A percentile compares a stretch with the other conserved stretches of the same genome.
Evolutionary conservation across 2,113 vertebrate genomes (phyloP).

Genomic region (Rissa tridactyla): DNA sequence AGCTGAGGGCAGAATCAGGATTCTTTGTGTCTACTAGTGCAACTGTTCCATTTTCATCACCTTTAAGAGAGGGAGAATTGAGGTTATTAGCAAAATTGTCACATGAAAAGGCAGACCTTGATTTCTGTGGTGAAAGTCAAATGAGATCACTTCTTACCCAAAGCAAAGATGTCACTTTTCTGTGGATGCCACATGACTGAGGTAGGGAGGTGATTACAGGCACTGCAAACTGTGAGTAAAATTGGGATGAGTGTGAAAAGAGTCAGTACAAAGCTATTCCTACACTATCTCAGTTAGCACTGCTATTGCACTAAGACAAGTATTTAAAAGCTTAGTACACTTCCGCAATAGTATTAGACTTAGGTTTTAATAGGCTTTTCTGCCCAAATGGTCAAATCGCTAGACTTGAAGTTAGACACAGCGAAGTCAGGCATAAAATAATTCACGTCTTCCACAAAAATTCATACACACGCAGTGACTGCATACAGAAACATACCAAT

Average conservation of each 20-base stretch:
- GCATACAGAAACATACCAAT: constrained; percentile 77
- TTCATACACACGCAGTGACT: not conserved
- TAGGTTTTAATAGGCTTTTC: not conserved
- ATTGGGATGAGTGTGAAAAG: not conserved
- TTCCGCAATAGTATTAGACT: not conserved
- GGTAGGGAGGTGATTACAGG: constrained; percentile 81
- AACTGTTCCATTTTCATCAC: constrained; percentile 88
- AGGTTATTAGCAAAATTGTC: not conserved
- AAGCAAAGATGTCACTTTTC: constrained; percentile 83
- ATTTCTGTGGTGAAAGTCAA: not conserved
- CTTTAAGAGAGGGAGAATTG: constrained; percentile 53
- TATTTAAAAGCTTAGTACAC: not conserved
- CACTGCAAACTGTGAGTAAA: constrained; percentile 71
- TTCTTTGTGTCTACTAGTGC: constrained; percentile 84
- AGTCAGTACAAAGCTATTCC: not conserved
- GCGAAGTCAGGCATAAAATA: not conserved
- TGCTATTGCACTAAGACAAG: not conserved
- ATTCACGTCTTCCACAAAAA: not conserved
- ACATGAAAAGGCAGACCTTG: not conserved
- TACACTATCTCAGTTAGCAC: not conserved
- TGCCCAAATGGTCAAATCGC: not conserved
- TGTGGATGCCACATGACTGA: constrained; percentile 89
- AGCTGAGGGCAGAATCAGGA: constrained; percentile 64
- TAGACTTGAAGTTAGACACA: not conserved
- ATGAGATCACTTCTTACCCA: constrained; percentile 77